Base-by-base conservation (phyloP, 1,140 invertebrate genomes). In the Centruroides sculpturatus region DNA sequence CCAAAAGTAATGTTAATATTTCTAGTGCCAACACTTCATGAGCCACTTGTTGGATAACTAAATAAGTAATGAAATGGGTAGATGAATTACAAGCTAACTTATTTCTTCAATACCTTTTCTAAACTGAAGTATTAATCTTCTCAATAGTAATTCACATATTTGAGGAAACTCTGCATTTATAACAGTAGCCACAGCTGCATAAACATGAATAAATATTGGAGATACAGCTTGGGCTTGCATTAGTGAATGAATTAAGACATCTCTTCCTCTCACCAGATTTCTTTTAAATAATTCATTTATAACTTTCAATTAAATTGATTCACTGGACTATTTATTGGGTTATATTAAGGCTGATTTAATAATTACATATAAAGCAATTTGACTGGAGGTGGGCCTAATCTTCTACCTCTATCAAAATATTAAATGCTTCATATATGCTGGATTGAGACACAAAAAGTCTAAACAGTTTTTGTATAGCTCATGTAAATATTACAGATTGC, bases 121-220 rank as follows among this genome's bases (percentile, higher is more conserved):
- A 70, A 99, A 99, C 70, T 97, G 92, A 48, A 97, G 83, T 7
- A 98, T 86, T 60, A 99, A 77, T 67, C 97, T 80, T 71, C 86
- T 89, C 0, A 99, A 71, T 49, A 99, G 73, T 41, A 99, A 75
- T 76, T 98, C 92, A 5, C 96, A 96, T 68, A 97, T 95, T 73
- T 95, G 90, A 1, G 96, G 95, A 75, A 99, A 99, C 76, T 96
- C 97, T 0, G 92, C 91, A 75, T 99, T 99, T 11, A 99, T 88
- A 23, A 98, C 85, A 35, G 93, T 80, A 6, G 93, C 86, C 3
- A 99, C 72, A 8, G 92, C 92, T 13, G 95, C 91, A 76, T 97
- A 99, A 1, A 99, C 93, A 71, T 97, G 85, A 0, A 95, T 98
- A 70, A 98, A 99, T 0, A 92, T 97, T 12, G 92, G 91, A 0